Base-by-base conservation (phyloP, 1,140 invertebrate species). In the Camponotus vicinus region DNA sequence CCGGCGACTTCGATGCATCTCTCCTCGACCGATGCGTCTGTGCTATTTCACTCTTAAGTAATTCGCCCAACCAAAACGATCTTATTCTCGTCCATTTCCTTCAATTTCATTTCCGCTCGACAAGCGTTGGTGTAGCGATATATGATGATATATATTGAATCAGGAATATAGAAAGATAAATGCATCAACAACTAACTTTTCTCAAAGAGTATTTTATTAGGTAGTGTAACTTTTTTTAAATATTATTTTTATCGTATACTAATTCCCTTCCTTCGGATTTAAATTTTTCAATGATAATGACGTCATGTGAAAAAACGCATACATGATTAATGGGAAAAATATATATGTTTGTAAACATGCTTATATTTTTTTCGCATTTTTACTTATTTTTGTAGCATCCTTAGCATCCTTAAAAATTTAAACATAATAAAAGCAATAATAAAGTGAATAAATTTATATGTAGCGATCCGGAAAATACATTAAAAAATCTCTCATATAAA, bases 21-120 rank as follows among this genome's bases (percentile, higher is more conserved):
- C 32, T 73, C 79, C n/a, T 42, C 79, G 15, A 27, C 7, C 34
- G n/a, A 18, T 55, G 59, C 40, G 40, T 45, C 40, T 69, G 40
- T 63, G 57, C 79, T 27, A 83, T 83, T 83, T 83, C 79, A 83
- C 57, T 83, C 79, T 63, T 61, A 83, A 83, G 79, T 83, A 83
- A 83, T 83, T 83, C 79, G 69, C 57, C 69, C 55, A 63, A 75
- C 79, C 79, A 83, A 82, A 83, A 83, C 55, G 69, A 83, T 75
- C 69, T 83, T 83, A 83, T 83, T 83, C 69, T 83, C 40, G 69
- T 73, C 79, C 79, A 83, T 83, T 83, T 83, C 79, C 79, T 83
- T 49, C 79, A 63, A 83, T 75, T 83, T 83, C 57, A 83, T 75
- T 75, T 83, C 55, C 69, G 40, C 79, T 73, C 27, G 67, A 82